Evolutionary conservation across 2,113 vertebrate genomes (phyloP).

Genomic region (Argyrosomus japonicus): DNA sequence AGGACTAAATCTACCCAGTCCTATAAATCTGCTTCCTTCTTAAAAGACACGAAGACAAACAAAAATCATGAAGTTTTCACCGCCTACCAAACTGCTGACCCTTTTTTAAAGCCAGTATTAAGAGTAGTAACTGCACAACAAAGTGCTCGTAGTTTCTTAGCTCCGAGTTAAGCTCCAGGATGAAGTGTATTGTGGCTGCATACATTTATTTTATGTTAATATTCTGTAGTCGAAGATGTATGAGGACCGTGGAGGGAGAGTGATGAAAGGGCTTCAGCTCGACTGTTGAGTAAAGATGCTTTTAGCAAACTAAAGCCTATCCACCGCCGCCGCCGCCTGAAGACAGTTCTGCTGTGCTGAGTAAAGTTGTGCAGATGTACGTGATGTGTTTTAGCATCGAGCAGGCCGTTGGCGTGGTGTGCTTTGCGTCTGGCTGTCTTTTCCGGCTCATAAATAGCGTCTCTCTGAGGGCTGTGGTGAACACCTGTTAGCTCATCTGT

Average conservation of each 20-base stretch:
- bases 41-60: not conserved
- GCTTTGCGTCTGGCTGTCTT: constrained; percentile 79
- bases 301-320: not conserved
- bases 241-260: not conserved
- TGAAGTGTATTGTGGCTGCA: not conserved
- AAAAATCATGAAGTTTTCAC: not conserved
- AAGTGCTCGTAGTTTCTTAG: not conserved
- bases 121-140: not conserved
- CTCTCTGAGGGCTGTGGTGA: constrained; percentile 77
- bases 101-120: no score
- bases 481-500: constrained; percentile 84
- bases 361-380: constrained; percentile 61
- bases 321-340: not conserved
- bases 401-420: constrained; percentile 42
- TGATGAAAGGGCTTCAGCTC: not conserved
- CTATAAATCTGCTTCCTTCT: no score
- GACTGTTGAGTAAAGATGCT: not conserved
- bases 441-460: constrained; percentile 80
- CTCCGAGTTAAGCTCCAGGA: not conserved
- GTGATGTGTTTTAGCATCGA: constrained; percentile 50
- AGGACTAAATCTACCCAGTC: not conserved
- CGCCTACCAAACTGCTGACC: no score
- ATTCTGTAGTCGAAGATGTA: constrained; percentile 1
- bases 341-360: constrained; percentile 21
- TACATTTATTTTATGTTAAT: not conserved